Conservation (phyloP, 2,888 invertebrate species). For the Esperia sulphurella region DNA sequence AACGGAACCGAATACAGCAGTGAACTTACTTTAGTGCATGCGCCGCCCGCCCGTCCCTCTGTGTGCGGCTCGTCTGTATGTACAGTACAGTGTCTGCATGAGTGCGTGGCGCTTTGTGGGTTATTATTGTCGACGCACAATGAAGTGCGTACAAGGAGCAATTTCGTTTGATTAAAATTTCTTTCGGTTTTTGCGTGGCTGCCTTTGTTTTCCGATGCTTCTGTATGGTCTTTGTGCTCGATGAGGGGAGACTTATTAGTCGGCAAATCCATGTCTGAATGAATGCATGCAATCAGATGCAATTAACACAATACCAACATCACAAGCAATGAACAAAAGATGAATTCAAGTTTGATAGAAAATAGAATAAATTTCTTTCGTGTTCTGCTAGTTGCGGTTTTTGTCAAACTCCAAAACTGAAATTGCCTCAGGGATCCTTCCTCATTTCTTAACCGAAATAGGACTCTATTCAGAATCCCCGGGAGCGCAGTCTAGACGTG, state of each 20-base stretch:
- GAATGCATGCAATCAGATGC: constrained; percentile 24
- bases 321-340: constrained; percentile 19
- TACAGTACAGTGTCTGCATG: constrained; percentile 25
- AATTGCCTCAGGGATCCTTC: constrained; percentile 18
- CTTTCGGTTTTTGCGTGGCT: constrained; percentile 42
- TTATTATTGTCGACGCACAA: constrained; percentile 65
- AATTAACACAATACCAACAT: constrained; percentile 36
- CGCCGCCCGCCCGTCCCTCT: constrained; percentile 28
- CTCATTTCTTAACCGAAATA: constrained; percentile 26
- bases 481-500: constrained; percentile 53
- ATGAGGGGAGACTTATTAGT: constrained; percentile 48
- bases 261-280: constrained; percentile 32
- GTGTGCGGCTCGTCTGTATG: constrained; percentile 33
- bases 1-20: constrained; percentile 36
- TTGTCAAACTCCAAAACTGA: constrained; percentile 9
- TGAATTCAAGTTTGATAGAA: background rate
- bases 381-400: background rate
- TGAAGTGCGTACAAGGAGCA: constrained; percentile 54
- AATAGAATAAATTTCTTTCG: too few species aligned
- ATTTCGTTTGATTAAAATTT: constrained; percentile 58
- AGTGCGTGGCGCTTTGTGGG: constrained; percentile 53
- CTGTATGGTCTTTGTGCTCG: constrained; percentile 50
- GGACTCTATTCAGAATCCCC: constrained; percentile 27
- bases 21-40: constrained; percentile 46
- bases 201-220: constrained; percentile 49